These are phyloP conservation scores for Harpalus rubripes DNA, from an alignment of 2,888 invertebrate species.

Conservation along the genomic window DNA sequence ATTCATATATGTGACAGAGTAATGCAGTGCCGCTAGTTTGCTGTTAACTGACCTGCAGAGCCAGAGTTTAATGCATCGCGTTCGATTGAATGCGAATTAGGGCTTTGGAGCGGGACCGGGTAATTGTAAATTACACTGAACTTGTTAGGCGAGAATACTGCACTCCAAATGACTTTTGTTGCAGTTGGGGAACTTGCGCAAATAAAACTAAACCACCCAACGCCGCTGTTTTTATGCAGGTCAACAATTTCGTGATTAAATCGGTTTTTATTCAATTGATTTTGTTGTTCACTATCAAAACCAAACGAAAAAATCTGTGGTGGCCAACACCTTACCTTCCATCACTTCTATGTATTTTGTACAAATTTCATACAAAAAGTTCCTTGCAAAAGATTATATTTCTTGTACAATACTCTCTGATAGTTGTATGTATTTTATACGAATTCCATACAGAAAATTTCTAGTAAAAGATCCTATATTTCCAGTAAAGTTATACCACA, in stretches of 20 bases:
- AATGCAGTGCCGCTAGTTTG: constrained; percentile 44
- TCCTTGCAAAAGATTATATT: too few species aligned
- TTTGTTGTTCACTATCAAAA: background rate
- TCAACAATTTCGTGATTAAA: background rate
- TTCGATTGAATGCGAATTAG: constrained; percentile 61
- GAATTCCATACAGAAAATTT: too few species aligned
- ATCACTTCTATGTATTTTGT: too few species aligned
- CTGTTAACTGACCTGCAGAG: constrained; percentile 32
- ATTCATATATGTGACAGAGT: constrained; percentile 63
- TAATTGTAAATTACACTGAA: constrained; percentile 52
- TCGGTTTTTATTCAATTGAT: background rate
- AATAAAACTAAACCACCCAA: background rate
- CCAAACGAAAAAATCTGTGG: too few species aligned
- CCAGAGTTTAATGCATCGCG: constrained; percentile 42
- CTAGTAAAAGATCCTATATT: too few species aligned
- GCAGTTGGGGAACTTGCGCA: background rate
- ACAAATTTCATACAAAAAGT: too few species aligned
- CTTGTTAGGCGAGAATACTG: constrained; percentile 25
- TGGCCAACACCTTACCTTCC: too few species aligned
- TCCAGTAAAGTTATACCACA: too few species aligned
- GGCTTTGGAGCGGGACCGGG: constrained; percentile 17
- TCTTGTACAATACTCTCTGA: too few species aligned
- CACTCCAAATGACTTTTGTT: constrained; percentile 48
- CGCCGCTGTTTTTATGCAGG: background rate
- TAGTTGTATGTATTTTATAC: too few species aligned